These are phyloP conservation scores for Ochropleura leucogaster DNA, from an alignment of 2,888 invertebrate species.

Conservation along the genomic window DNA sequence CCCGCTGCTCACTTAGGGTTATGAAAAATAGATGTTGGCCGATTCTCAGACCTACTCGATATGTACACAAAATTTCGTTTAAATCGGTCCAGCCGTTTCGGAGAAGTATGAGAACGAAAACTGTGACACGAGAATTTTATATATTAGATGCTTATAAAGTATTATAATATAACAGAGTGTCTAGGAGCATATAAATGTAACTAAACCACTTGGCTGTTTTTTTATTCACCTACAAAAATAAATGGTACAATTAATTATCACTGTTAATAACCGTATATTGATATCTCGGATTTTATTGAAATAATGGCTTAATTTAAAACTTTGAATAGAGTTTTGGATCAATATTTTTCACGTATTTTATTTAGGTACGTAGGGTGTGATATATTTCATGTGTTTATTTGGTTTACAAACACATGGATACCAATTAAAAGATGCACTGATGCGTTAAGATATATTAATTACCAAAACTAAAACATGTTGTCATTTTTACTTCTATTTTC, in stretches of 20 bases:
- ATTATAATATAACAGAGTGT: neutral
- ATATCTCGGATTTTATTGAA: neutral
- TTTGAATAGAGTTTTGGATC: neutral
- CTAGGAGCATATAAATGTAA: neutral
- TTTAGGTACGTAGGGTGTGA: no score
- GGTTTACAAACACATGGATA: neutral
- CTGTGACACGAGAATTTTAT: no score
- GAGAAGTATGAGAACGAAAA: no score
- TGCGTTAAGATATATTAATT: neutral
- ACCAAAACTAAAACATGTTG: neutral
- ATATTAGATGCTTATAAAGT: no score
- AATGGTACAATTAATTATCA: neutral
- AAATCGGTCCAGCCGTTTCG: no score
- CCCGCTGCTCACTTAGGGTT: no score
- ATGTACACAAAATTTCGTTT: no score
- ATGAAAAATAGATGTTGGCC: no score
- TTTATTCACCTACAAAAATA: neutral
- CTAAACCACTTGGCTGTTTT: neutral
- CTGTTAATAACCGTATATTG: neutral
- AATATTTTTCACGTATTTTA: neutral
- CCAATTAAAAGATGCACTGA: neutral
- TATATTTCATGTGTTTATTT: no score
- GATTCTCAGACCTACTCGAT: no score
- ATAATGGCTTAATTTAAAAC: neutral
- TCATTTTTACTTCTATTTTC: neutral